Evolutionary conservation across 2,113 vertebrate genomes (phyloP), one percentile per base, ranked within the genome.

Genomic region (Stegostoma tigrinum): DNA sequence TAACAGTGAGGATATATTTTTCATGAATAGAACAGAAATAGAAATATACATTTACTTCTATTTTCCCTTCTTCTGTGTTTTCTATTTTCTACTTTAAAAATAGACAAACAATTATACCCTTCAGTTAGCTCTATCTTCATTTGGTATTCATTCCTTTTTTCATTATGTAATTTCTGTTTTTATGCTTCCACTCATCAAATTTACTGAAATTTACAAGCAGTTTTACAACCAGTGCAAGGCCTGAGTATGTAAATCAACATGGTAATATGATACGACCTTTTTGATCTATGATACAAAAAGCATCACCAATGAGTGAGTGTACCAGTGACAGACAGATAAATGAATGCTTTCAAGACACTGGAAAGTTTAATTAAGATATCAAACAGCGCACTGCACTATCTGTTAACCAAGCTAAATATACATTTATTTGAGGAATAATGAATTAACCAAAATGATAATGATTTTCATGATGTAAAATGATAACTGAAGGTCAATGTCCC

Each of bases 321-420:
- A 23, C 64, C 61, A 66, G 34, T 67, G 61, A 66, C 89, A 93
- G 89, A n/a, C 89, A 93, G 34, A 93, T 93, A 93, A 93, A 93
- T 93, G 61, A 93, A 66, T 5, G n/a, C 64, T 38, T 93, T 93
- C n/a, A 66, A 93, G 21, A 67, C 38, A 6, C 61, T 93, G n/a
- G n/a, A 66, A 66, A 67, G 61, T 93, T 93, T 66, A 93, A 93
- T 93, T 93, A 93, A 66, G 89, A 93, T 93, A 93, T 93, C 89
- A 93, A 93, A 67, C 34, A 67, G 61, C 67, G 19, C 55, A 24
- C 61, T 93, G 89, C 64, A 67, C 19, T 93, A 93, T 67, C 61
- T 66, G 89, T 19, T 93, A 93, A 93, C 66, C 89, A 93, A 93
- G 34, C 61, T 93, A n/a, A 93, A 66, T 66, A 42, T n/a, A 64